These are phyloP conservation scores for Mellivora capensis DNA, from an alignment of 2,113 vertebrate genomes.

Conservation along the genomic window DNA sequence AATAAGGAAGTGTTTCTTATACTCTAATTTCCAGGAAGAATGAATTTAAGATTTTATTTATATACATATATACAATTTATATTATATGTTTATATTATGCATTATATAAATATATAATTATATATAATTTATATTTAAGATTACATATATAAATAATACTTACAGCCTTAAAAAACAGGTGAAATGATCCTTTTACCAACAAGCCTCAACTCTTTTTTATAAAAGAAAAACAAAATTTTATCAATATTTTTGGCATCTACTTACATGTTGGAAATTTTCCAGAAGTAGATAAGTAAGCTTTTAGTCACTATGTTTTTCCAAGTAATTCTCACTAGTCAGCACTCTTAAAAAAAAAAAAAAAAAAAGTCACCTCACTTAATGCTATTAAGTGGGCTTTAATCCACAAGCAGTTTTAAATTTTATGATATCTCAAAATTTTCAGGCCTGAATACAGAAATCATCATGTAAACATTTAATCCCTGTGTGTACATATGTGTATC, in stretches of 20 bases:
- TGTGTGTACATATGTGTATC: neutral
- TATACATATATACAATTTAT: no score
- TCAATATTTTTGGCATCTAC: neutral
- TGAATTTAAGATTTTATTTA: neutral
- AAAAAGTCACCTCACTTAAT: neutral
- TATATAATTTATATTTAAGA: neutral
- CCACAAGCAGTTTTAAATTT: neutral
- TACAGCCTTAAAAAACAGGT: neutral
- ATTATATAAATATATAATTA: no score
- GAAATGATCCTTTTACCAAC: neutral
- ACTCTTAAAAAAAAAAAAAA: neutral
- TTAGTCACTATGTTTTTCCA: neutral
- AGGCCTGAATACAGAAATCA: neutral
- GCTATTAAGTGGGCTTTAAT: neutral
- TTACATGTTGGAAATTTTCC: neutral
- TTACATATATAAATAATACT: neutral
- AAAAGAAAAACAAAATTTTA: constrained; percentile 21
- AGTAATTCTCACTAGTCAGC: neutral
- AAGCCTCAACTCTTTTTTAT: neutral
- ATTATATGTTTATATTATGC: no score
- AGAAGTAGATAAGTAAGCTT: neutral
- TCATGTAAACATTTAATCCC: neutral
- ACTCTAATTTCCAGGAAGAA: constrained; percentile 14
- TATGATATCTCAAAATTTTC: neutral
- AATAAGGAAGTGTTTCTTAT: constrained; percentile 40